A percentile compares a stretch with the other conserved stretches of the same genome.
Conservation (phyloP, 2,888 invertebrate genomes). For the Palloptera scutellata region DNA sequence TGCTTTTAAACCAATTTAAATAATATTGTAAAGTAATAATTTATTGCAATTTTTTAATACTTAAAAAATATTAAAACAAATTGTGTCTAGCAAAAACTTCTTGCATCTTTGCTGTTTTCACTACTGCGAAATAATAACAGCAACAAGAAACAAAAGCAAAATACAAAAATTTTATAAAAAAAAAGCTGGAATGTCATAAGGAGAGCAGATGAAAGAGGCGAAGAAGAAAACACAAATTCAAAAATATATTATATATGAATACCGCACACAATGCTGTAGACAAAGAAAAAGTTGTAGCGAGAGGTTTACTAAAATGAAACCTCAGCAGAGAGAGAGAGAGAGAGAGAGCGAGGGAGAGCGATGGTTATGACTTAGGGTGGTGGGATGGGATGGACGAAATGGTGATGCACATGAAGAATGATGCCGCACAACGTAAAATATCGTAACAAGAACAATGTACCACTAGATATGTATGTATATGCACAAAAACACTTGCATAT, state of each 20-base stretch:
- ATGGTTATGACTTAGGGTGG: too few species aligned
- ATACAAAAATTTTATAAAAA: constrained; percentile 30
- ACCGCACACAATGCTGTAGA: constrained; percentile 4
- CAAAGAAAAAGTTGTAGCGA: constrained; percentile 1
- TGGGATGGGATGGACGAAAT: too few species aligned
- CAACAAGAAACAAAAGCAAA: constrained; percentile 35
- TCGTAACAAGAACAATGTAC: too few species aligned
- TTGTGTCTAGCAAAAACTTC: background rate
- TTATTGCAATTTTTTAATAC: too few species aligned
- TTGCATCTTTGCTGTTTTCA: constrained; percentile 36
- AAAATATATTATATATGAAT: background rate
- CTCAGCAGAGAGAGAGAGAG: too few species aligned
- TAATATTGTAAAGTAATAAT: constrained; percentile 10
- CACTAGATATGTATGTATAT: too few species aligned
- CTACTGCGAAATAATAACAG: constrained; percentile 38
- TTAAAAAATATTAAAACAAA: too few species aligned
- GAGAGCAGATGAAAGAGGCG: constrained; percentile 24
- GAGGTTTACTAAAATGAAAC: background rate
- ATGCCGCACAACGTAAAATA: too few species aligned
- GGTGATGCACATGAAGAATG: too few species aligned
- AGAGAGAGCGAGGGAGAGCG: too few species aligned
- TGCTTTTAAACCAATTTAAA: constrained; percentile 13
- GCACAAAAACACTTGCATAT: too few species aligned
- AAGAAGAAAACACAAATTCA: constrained; percentile 3
- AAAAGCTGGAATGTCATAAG: constrained; percentile 39